These are phyloP conservation scores for Melanerpes aurifrons DNA, from an alignment of 2,113 vertebrate genomes.

Conservation along the genomic window DNA sequence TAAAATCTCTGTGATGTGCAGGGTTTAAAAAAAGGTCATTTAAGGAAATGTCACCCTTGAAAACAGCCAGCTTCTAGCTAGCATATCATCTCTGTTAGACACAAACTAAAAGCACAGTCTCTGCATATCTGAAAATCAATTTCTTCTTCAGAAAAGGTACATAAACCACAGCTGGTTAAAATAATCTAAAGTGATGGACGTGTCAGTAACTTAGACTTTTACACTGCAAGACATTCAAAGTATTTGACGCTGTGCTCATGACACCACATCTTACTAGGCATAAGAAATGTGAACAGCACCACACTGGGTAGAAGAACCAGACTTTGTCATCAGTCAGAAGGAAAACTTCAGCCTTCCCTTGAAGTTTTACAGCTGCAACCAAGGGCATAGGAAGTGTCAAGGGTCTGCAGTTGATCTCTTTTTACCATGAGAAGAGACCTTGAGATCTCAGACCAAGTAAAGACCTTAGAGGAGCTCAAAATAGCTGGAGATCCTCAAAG, in stretches of 20 bases:
- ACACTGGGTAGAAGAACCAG: neutral
- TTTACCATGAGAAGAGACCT: neutral
- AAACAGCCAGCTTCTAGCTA: neutral
- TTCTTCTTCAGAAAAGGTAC: neutral
- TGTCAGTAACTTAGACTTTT: neutral
- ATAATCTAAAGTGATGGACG: neutral
- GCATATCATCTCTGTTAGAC: neutral
- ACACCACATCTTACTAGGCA: neutral
- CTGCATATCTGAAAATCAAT: neutral
- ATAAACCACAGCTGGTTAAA: constrained; percentile 1
- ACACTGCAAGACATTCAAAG: neutral
- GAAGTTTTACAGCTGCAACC: neutral
- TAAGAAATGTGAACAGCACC: neutral
- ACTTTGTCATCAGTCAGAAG: neutral
- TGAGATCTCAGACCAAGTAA: neutral
- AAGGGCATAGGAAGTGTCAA: neutral
- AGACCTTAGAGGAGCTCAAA: neutral
- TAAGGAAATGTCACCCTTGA: neutral
- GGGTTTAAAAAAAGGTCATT: neutral
- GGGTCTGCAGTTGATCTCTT: neutral
- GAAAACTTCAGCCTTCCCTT: neutral
- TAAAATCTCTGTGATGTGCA: constrained; percentile 10
- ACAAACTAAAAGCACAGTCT: neutral
- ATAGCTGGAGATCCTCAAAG: neutral
- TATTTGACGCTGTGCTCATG: neutral